Percentiles rank a stretch among this genome's conserved stretches.
phyloP scores from a whole-genome alignment of 2,797 vertebrate species.

The Chaetophractus vellerosus region DNA sequence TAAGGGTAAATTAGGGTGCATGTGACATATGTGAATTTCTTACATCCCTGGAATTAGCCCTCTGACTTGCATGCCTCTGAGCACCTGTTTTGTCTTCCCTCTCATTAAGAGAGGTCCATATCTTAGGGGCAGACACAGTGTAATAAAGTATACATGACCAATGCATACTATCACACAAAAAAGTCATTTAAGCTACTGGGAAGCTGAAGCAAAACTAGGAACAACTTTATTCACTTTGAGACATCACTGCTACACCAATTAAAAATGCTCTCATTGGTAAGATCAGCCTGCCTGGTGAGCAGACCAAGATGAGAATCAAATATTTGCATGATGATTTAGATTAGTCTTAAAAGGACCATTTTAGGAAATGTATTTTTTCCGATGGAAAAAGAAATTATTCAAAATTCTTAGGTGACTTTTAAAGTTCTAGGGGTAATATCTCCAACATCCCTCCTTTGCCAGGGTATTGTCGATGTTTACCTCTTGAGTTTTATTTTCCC shows the following conservation, averaged over 20 bases:
- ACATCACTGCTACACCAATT: not conserved
- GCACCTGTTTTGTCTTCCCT: not conserved
- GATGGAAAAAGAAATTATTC: not conserved
- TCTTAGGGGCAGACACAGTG: not conserved
- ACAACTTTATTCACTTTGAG: constrained; percentile 2
- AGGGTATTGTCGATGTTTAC: not conserved
- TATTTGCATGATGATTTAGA: not conserved
- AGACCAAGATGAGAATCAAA: not conserved
- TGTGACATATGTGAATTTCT: not conserved
- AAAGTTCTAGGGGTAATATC: not conserved
- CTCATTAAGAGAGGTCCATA: not conserved
- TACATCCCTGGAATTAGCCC: not conserved
- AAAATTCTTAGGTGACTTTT: not conserved
- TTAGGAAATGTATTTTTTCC: not conserved
- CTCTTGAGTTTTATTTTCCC: constrained; percentile 42
- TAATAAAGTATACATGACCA: not conserved
- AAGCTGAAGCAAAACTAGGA: constrained; percentile 33
- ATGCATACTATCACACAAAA: not conserved
- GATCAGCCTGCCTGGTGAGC: not conserved
- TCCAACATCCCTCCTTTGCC: not conserved
- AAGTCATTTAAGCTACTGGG: not conserved
- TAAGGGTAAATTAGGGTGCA: not conserved
- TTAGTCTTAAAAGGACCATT: not conserved
- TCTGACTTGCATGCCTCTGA: not conserved
- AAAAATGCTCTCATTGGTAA: not conserved